Base-by-base conservation (phyloP, 1,140 invertebrate species). In the Hirudo medicinalis region DNA sequence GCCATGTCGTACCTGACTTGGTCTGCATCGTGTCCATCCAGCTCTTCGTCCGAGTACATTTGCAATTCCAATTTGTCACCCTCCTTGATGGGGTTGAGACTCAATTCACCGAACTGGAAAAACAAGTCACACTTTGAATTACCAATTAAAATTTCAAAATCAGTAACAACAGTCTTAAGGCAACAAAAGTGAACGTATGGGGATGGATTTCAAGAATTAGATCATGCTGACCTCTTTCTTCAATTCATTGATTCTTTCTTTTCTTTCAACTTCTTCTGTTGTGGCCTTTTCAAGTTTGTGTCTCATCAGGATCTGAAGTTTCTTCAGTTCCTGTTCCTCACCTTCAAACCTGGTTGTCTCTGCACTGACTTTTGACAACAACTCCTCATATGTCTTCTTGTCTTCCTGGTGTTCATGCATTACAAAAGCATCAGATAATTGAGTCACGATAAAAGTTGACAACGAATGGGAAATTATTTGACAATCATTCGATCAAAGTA, bases 281-380 rank as follows among this genome's bases (percentile, higher is more conserved):
- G 86, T 85, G 66, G 85, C 84, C 60, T 87, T 87, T 69, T 86
- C 87, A 0, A 91, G 74, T 72, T 89, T 87, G 74, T 78, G 76
- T 72, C 76, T 76, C 8, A 80, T 74, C 55, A 80, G 77, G 32
- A 80, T 75, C 8, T 75, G 73, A 8, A 79, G 78, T 54, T 80
- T 80, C 73, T 80, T 75, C 29, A 81, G 27, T 11, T 76, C 69
- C 27, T 76, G 76, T 69, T 81, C 78, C 25, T 78, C 74, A 49
- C 90, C 87, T 71, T 91, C 89, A 0, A 90, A 79, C 76, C 91
- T 89, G 3, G 91, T 83, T 70, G 90, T 86, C 68, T 87, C 81
- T 4, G 72, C 75, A 63, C 81, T 90, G 63, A 79, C 72, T 22
- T 74, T 29, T 17, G 40, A 60, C 70, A 71, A 40, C 40, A 54